Conservation (phyloP, 2,888 invertebrate genomes). For the Agapostemon virescens region DNA sequence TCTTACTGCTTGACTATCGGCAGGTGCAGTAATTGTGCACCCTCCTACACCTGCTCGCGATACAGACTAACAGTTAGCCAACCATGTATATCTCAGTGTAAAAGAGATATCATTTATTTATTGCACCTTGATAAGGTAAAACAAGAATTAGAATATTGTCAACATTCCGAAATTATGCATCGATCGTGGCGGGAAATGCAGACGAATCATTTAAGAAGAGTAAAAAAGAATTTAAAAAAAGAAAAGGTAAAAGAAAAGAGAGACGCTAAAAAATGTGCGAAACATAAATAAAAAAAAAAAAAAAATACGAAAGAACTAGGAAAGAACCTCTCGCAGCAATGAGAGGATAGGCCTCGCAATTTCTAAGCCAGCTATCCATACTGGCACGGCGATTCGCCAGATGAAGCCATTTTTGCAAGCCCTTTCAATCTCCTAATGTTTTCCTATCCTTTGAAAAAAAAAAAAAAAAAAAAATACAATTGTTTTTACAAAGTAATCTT, state of each 20-base stretch:
- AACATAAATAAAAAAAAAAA: slow-evolving; percentile 43
- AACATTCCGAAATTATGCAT: slow-evolving; percentile 72
- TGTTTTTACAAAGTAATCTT: slow-evolving; percentile 67
- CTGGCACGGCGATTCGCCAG: slow-evolving; percentile 55
- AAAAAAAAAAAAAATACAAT: slow-evolving; percentile 46
- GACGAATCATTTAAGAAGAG: slow-evolving; percentile 43
- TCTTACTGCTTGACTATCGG: slow-evolving; percentile 53
- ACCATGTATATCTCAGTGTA: slow-evolving; percentile 65
- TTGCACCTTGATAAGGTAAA: slow-evolving; percentile 68
- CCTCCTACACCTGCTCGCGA: slow-evolving; percentile 55
- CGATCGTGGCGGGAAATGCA: slow-evolving; percentile 62
- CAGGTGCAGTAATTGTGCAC: slow-evolving; percentile 54
- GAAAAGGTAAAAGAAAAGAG: slow-evolving; percentile 27
- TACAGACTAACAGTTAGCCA: slow-evolving; percentile 55
- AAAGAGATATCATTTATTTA: slow-evolving; percentile 69
- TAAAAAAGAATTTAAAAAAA: slow-evolving; percentile 23
- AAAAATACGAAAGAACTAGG: slow-evolving; percentile 56
- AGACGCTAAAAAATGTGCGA: slow-evolving; percentile 27
- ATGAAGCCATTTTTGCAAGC: slow-evolving; percentile 57
- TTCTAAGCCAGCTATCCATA: slow-evolving; percentile 56
- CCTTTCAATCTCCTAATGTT: slow-evolving; percentile 61
- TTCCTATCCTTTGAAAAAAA: slow-evolving; percentile 58
- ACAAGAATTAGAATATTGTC: slow-evolving; percentile 62
- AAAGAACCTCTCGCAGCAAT: slow-evolving; percentile 60
- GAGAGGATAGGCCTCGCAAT: slow-evolving; percentile 65